Conservation (phyloP, 2,113 vertebrate genomes). For the Archocentrus centrarchus region DNA sequence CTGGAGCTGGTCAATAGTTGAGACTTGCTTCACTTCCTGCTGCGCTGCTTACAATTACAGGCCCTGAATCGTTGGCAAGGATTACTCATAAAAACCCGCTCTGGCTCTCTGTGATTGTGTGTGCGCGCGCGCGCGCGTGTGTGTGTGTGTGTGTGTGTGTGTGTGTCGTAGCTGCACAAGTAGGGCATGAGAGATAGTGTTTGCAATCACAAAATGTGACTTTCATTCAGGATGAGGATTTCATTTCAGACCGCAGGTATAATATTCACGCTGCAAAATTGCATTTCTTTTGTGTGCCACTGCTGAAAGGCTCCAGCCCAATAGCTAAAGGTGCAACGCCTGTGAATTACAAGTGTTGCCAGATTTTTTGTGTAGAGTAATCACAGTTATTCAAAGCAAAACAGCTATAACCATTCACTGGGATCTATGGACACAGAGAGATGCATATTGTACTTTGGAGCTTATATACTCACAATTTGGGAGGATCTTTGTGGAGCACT, state of each 20-base stretch:
- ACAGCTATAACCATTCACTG: slow-evolving; percentile 9
- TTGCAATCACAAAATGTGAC: slow-evolving; percentile 57
- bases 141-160: background rate
- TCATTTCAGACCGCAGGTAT: slow-evolving; percentile 61
- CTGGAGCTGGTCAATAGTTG: slow-evolving; percentile 65
- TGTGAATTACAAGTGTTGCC: slow-evolving; percentile 49
- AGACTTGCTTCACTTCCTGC: slow-evolving; percentile 70
- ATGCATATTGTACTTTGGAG: background rate
- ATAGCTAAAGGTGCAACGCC: slow-evolving; percentile 25
- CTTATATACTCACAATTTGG: background rate
- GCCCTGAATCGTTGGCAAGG: slow-evolving; percentile 52
- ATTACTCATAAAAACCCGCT: slow-evolving; percentile 57
- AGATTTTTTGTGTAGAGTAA: slow-evolving; percentile 51
- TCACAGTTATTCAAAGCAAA: slow-evolving; percentile 51
- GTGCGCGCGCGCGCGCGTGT: background rate
- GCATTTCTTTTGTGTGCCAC: slow-evolving; percentile 56
- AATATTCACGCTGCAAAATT: slow-evolving; percentile 61
- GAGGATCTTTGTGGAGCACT: slow-evolving; percentile 12
- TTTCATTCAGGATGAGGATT: slow-evolving; percentile 58
- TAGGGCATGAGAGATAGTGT: slow-evolving; percentile 21
- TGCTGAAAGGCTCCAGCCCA: slow-evolving; percentile 53
- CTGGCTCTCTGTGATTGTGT: background rate
- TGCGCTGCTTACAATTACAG: slow-evolving; percentile 73
- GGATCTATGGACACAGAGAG: slow-evolving; percentile 30
- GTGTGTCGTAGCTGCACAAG: background rate